Base-by-base conservation (phyloP, 2,797 vertebrate genomes). In the Alcedo quadribrachys region DNA sequence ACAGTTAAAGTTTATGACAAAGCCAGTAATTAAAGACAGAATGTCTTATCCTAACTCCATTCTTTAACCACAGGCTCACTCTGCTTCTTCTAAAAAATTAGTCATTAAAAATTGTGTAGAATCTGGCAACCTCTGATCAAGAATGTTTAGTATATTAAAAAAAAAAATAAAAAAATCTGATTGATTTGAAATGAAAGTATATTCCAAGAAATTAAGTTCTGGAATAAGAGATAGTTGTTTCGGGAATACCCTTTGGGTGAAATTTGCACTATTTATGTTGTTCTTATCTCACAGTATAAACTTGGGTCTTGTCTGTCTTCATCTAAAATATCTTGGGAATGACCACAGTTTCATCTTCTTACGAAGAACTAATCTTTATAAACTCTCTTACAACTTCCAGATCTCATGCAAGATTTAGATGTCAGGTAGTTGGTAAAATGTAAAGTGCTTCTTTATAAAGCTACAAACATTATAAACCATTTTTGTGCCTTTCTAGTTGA, bases 1-100 rank as follows among this genome's bases (percentile, higher is more conserved):
- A 35, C 53, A 77, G 37, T 57, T 70, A 67, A 91, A 63, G 50
- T 76, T 87, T 88, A 63, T 91, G 57, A 61, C 70, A 87, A 83
- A 94, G 48, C 32, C 33, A 65, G 30, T 70, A 82, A 73, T 89
- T 89, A 67, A 89, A 91, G 53, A 60, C 87, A 90, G 77, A 81
- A 79, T 30, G 30, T 48, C 22, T 62, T 69, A 85, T 85, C 33
- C 24, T 61, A 50, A 62, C 67, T 67, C 69, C 12, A 17, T 86
- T 81, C 42, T 82, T 93, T 69, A 87, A 85, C 82, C 51, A 37
- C 40, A 75, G 71, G 45, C 21, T 78, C 65, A 54, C 28, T 17
- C 27, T 65, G 20, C 18, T 77, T 84, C 58, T 63, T 16, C 35
- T 76, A 45, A 73, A 33, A 79, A 90, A 75, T 43, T 88, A 19